Evolutionary conservation across 2,113 vertebrate species (phyloP), one percentile per base, ranked within the genome.

Genomic region (Callocephalon fimbriatum): DNA sequence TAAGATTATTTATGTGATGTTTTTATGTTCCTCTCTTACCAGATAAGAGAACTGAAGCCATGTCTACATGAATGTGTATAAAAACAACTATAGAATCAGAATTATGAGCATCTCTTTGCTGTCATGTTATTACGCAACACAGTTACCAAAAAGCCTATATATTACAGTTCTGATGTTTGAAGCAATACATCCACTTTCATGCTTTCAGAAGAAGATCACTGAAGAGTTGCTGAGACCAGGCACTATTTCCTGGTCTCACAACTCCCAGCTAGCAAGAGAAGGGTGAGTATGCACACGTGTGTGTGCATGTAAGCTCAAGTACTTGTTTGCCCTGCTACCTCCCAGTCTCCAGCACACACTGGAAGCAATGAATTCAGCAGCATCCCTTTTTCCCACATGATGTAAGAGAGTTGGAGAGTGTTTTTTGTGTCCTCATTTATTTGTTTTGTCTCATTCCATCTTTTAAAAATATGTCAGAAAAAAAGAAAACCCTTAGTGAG

Each of bases 201-300:
- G 4, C 7, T 72, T 90, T 51, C 58, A 85, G 71, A 84, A 81
- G 47, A 29, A 15, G 19, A 56, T 7, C n/a, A 14, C 19, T 31
- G 32, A 68, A 79, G 18, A 65, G 15, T 1, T 75, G 11, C 62
- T 74, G 68, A 70, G 31, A 45, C 25, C 40, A 48, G 10, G 18
- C 12, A 76, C 10, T 9, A 4, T 47, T 63, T 94, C 32, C 40
- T 73, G 25, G 8, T 27, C 58, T 88, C 50, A 68, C 29, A 80
- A 4, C 56, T 83, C 68, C 37, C n/a, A 58, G 0, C 16, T 59
- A 18, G 25, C 23, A 68, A 76, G 50, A 58, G 11, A 93, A 67
- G 11, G 15, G 8, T 53, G 19, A 70, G 17, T 53, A 15, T 22
- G 38, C 1, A 2, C 8, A 15, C 2, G 16, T 1, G 2, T 0